Percentiles rank a stretch among this genome's conserved stretches.
These are phyloP conservation scores for Zoroaster sp. DNA, from an alignment of 53 echinoderm and acorn worm genomes.

Conservation along the genomic window DNA sequence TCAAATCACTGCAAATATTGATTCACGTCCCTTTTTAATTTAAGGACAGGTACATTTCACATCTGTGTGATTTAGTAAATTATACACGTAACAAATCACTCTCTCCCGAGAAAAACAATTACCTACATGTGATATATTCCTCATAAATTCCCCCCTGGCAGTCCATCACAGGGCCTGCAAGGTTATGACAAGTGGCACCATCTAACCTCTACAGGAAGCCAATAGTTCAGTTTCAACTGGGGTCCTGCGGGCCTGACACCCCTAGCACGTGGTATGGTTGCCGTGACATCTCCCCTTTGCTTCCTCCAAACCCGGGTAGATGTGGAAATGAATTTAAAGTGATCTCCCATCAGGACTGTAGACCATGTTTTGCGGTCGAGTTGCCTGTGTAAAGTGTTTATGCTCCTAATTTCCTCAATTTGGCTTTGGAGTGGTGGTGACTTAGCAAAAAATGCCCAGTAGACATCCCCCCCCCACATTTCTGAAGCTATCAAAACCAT, in stretches of 20 bases:
- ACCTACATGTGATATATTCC: background rate
- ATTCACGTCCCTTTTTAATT: no score
- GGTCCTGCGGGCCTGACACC: background rate
- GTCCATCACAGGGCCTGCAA: background rate
- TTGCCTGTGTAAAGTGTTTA: slow-evolving; percentile 16
- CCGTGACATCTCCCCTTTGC: background rate
- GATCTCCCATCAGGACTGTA: background rate
- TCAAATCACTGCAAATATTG: no score
- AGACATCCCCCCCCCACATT: background rate
- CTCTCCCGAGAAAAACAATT: background rate
- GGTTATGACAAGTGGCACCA: slow-evolving; percentile 6
- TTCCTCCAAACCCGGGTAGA: slow-evolving; percentile 2
- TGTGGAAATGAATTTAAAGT: background rate
- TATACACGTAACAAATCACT: no score
- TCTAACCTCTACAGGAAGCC: slow-evolving; percentile 20
- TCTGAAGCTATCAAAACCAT: background rate
- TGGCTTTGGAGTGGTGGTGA: background rate
- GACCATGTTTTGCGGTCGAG: slow-evolving; percentile 30
- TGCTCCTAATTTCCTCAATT: slow-evolving; percentile 35
- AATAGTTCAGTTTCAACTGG: slow-evolving; percentile 52
- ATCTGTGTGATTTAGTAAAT: no score
- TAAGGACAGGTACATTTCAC: no score
- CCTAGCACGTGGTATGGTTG: background rate
- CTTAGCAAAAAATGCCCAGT: slow-evolving; percentile 3
- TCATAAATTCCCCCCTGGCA: background rate